Evolutionary conservation across 1,140 invertebrate species (phyloP), one percentile per base, ranked within the genome.

Genomic region (Drepana arcuata): DNA sequence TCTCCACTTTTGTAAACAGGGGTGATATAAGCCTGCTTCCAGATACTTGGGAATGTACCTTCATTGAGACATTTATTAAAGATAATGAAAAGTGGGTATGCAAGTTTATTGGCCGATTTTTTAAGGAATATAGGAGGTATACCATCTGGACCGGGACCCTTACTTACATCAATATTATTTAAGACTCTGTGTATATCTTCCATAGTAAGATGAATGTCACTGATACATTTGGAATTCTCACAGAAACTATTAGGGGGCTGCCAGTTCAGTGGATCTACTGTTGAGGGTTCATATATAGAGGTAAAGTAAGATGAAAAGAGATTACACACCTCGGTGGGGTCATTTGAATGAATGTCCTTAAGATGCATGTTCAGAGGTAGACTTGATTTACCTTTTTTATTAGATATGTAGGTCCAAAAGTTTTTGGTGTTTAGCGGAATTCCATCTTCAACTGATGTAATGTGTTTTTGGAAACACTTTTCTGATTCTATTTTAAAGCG

Each of bases 61-160:
- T 44, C 35, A 7, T 5, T 16, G 7, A 44, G 10, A 16, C 34
- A 37, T 23, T 12, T 21, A 29, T 38, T 37, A 29, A 29, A 44
- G 14, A 44, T 15, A 14, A 16, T 18, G n/a, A 12, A 11, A 11
- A 44, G 11, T 9, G 41, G 41, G 16, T 37, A n/a, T 18, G 12
- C 12, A 9, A 39, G 16, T 9, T 31, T 11, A 1, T 21, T 7
- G 1, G 36, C 26, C 3, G 36, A 14, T 15, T 13, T 23, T 33
- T 23, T 24, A 10, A 18, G 16, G 1, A 2, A 15, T 18, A n/a
- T n/a, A n/a, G n/a, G n/a, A n/a, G n/a, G n/a, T n/a, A n/a, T n/a
- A n/a, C n/a, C n/a, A n/a, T n/a, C n/a, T n/a, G n/a, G n/a, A n/a
- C n/a, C n/a, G n/a, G n/a, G n/a, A n/a, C n/a, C n/a, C n/a, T n/a